phyloP scores from a whole-genome alignment of 64 coral and sea anemone genomes.

The Stichodactyla helianthus region DNA sequence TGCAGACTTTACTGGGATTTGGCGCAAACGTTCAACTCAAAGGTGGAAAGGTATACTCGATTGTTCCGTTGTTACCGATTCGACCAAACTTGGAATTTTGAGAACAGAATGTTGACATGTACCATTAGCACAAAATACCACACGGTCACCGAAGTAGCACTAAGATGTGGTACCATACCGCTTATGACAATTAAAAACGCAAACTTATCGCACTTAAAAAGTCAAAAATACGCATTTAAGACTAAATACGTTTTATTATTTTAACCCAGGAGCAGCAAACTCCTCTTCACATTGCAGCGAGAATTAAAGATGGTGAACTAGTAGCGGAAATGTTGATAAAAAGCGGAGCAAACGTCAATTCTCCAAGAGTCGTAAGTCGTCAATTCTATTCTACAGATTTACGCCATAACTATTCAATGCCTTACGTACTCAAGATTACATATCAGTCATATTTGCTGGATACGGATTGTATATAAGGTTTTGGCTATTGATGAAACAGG shows the following conservation, averaged over 20 bases:
- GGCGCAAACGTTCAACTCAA: slow-evolving; percentile 94
- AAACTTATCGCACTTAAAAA: too few relatives aligned
- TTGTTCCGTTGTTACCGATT: background rate
- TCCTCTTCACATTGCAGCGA: slow-evolving; percentile 71
- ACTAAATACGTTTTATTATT: background rate
- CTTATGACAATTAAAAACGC: too few relatives aligned
- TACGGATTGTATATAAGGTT: too few relatives aligned
- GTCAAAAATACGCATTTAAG: background rate
- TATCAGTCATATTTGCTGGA: too few relatives aligned
- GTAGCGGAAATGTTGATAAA: slow-evolving; percentile 87
- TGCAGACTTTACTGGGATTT: slow-evolving; percentile 82
- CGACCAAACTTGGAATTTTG: too few relatives aligned
- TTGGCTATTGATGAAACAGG: too few relatives aligned
- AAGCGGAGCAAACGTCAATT: slow-evolving; percentile 80
- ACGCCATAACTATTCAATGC: too few relatives aligned
- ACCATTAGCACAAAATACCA: too few relatives aligned
- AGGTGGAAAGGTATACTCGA: slow-evolving; percentile 78
- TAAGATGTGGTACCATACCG: too few relatives aligned
- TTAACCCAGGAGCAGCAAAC: slow-evolving; percentile 49
- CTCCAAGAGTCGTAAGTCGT: slow-evolving; percentile 62
- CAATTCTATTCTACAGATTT: too few relatives aligned
- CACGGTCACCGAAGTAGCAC: too few relatives aligned
- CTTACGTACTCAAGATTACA: background rate
- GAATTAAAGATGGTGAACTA: slow-evolving; percentile 65
- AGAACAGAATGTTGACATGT: too few relatives aligned